These are phyloP conservation scores for Drosophila buzzatii DNA, from an alignment of 2,888 invertebrate species.

Conservation along the genomic window DNA sequence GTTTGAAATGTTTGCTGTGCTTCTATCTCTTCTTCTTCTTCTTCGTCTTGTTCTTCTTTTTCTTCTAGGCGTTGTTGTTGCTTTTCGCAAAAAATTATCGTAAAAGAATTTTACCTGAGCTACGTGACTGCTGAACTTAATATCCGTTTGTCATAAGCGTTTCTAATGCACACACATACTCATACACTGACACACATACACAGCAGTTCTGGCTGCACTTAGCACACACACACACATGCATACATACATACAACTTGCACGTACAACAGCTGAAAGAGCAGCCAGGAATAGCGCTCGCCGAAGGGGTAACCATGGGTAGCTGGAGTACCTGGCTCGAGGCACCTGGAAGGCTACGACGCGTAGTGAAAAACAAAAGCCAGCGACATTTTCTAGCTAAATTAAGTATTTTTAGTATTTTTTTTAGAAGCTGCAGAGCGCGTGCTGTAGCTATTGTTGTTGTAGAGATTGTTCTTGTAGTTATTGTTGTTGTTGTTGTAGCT, in stretches of 20 bases:
- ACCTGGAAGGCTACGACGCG: constrained; percentile 51
- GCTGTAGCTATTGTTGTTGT: constrained; percentile 6
- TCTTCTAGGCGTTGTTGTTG: constrained; percentile 30
- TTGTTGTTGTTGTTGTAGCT: background rate
- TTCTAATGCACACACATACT: constrained; percentile 67
- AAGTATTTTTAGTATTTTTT: constrained; percentile 81
- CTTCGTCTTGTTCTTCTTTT: constrained; percentile 11
- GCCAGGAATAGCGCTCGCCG: constrained; percentile 32
- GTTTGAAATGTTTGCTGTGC: constrained; percentile 37
- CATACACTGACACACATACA: constrained; percentile 11
- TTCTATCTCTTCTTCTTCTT: constrained; percentile 23
- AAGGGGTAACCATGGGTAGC: constrained; percentile 1
- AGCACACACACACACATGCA: constrained; percentile 43
- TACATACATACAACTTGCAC: constrained; percentile 36
- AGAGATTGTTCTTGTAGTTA: constrained; percentile 10
- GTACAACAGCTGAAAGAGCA: constrained; percentile 50
- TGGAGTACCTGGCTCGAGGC: background rate
- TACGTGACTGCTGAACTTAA: constrained; percentile 82
- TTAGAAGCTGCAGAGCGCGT: constrained; percentile 54
- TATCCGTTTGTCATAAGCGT: constrained; percentile 75
- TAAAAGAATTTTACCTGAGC: constrained; percentile 84
- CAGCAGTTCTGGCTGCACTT: constrained; percentile 60
- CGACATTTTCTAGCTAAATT: constrained; percentile 80
- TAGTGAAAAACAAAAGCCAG: constrained; percentile 70
- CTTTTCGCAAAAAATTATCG: constrained; percentile 72